Evolutionary conservation across 2,888 invertebrate genomes (phyloP).

Genomic region (Merodon equestris): DNA sequence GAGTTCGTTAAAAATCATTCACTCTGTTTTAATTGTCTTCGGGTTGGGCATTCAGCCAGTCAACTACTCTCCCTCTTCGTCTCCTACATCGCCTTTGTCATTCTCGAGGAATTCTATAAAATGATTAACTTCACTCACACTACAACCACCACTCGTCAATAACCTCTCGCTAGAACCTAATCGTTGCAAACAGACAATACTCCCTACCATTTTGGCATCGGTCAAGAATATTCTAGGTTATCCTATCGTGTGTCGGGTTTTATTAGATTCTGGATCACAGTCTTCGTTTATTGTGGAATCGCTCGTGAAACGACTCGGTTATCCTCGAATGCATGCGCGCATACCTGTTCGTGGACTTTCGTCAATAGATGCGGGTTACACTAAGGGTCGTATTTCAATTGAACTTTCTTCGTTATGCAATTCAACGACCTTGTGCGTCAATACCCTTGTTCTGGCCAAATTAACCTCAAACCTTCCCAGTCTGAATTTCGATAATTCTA

Average conservation of each 20-base stretch:
- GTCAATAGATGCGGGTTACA: slow-evolving; percentile 7
- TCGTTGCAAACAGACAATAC: slow-evolving; percentile 2
- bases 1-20: slow-evolving; percentile 3
- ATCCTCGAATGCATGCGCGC: slow-evolving; percentile 1
- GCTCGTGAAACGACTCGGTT: not conserved
- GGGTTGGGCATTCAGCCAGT: slow-evolving; percentile 14
- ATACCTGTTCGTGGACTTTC: slow-evolving; percentile 11
- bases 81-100: not conserved
- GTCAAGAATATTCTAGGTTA: not conserved
- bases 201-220: not conserved
- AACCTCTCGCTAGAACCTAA: not conserved
- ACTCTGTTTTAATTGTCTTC: slow-evolving; percentile 2
- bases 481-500: not conserved
- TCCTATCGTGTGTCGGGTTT: not conserved
- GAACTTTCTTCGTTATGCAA: not conserved
- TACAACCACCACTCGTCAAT: not conserved
- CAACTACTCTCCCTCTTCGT: not conserved
- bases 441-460: slow-evolving; percentile 5
- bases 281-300: slow-evolving; percentile 12
- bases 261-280: slow-evolving; percentile 10
- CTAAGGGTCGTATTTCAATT: slow-evolving; percentile 8
- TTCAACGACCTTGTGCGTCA: not conserved
- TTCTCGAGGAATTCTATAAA: not conserved
- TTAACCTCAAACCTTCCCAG: slow-evolving; percentile 11
- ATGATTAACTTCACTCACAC: not conserved